A percentile compares a stretch with the other conserved stretches of the same genome.
Conservation (phyloP, 2,888 invertebrate genomes). For the Anthophora plumipes region DNA sequence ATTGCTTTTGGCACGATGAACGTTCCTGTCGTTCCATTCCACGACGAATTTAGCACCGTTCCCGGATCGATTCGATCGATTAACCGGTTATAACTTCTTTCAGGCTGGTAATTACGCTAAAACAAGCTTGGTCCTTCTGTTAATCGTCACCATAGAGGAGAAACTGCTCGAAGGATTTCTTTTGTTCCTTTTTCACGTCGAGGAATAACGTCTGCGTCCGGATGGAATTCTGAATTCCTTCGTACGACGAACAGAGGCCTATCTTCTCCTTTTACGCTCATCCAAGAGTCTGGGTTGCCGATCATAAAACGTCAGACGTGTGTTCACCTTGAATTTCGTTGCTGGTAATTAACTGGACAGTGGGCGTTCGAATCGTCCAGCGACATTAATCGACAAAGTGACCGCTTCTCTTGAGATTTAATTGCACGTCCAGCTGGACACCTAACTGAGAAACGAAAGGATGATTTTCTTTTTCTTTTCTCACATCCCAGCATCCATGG, state of each 20-base stretch:
- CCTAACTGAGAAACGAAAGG: slow-evolving; percentile 16
- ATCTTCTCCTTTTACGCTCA: not conserved
- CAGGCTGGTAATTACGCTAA: slow-evolving; percentile 34
- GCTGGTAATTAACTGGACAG: slow-evolving; percentile 33
- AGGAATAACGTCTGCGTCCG: slow-evolving; percentile 12
- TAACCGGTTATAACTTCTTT: slow-evolving; percentile 43
- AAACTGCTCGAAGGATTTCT: slow-evolving; percentile 38
- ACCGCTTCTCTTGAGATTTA: slow-evolving; percentile 24
- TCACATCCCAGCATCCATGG: too few relatives aligned
- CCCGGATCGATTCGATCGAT: slow-evolving; percentile 35
- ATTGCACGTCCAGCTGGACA: slow-evolving; percentile 19
- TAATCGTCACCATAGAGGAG: slow-evolving; percentile 23
- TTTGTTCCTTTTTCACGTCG: slow-evolving; percentile 14
- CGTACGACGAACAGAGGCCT: not conserved
- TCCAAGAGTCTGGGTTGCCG: not conserved
- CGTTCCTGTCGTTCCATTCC: slow-evolving; percentile 5
- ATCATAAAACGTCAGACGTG: slow-evolving; percentile 43
- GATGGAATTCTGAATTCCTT: slow-evolving; percentile 13
- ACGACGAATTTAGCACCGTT: slow-evolving; percentile 20
- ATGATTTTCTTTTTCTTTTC: not conserved
- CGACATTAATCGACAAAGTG: slow-evolving; percentile 34
- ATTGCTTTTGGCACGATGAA: slow-evolving; percentile 17
- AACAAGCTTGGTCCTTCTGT: slow-evolving; percentile 17
- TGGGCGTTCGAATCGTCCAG: slow-evolving; percentile 28
- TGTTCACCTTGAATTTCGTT: slow-evolving; percentile 38